phyloP scores from a whole-genome alignment of 2,888 invertebrate genomes.

The Oxycera nigricornis region DNA sequence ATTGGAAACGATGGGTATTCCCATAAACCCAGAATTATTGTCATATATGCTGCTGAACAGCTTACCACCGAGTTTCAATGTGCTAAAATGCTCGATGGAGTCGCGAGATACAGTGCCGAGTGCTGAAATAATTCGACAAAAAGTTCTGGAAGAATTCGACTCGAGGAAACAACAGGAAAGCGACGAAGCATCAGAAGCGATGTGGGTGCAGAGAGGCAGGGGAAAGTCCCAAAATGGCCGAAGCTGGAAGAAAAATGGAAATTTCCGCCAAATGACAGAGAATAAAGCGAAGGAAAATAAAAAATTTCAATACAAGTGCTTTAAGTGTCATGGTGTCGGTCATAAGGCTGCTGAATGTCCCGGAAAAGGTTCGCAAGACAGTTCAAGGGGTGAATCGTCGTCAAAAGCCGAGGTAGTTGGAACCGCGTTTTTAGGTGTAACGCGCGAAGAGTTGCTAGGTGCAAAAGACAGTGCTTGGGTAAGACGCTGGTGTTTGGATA shows the following conservation, averaged over 20 bases:
- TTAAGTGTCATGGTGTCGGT: background rate
- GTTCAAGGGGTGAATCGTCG: background rate
- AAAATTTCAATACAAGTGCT: background rate
- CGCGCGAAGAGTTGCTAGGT: background rate
- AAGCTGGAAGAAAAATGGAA: background rate
- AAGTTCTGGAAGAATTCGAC: background rate
- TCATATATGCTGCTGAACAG: slow-evolving; percentile 39
- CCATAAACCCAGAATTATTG: slow-evolving; percentile 30
- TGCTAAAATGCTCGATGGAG: too few species aligned
- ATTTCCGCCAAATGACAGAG: background rate
- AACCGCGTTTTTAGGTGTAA: background rate
- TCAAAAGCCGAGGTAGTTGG: background rate
- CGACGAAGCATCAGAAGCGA: too few species aligned
- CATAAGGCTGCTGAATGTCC: background rate
- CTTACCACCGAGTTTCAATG: slow-evolving; percentile 40
- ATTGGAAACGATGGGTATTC: slow-evolving; percentile 28
- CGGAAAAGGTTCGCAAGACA: background rate
- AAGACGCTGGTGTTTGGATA: background rate
- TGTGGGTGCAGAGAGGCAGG: background rate
- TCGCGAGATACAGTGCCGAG: too few species aligned
- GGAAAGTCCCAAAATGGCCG: background rate
- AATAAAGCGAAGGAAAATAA: background rate
- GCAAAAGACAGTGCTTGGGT: background rate
- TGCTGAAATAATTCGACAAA: background rate
- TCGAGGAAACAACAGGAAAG: background rate